These are phyloP conservation scores for Chaetorhynchus papuensis DNA, from an alignment of 2,113 vertebrate species.

Conservation along the genomic window DNA sequence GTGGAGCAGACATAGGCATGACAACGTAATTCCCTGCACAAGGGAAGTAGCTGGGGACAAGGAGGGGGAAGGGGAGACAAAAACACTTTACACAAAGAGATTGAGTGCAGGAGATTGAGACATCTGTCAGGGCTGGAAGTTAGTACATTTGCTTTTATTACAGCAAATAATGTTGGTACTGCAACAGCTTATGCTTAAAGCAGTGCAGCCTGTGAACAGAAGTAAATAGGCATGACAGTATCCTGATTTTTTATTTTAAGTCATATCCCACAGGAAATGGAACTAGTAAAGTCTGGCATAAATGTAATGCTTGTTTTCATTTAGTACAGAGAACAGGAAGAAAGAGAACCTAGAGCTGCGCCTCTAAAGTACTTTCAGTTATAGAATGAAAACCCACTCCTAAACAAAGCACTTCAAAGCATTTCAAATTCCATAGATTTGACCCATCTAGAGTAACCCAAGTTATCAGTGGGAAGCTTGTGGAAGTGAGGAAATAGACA, in stretches of 20 bases:
- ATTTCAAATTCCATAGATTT: background rate
- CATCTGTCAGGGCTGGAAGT: conserved; percentile 48
- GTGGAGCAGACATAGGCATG: conserved; percentile 45
- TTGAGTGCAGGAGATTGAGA: conserved; percentile 48
- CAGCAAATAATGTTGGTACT: conserved; percentile 22
- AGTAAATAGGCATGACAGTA: background rate
- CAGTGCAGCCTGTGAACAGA: conserved; percentile 8
- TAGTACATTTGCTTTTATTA: conserved; percentile 28
- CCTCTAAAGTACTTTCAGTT: background rate
- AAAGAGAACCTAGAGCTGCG: background rate
- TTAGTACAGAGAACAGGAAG: background rate
- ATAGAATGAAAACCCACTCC: background rate
- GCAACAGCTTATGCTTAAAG: conserved; percentile 44
- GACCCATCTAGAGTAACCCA: background rate
- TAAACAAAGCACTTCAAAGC: background rate
- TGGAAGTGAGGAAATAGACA: background rate
- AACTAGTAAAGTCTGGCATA: conserved; percentile 7
- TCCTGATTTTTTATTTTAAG: conserved; percentile 21
- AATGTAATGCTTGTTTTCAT: conserved; percentile 21
- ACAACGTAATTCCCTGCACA: conserved; percentile 33
- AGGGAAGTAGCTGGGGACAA: background rate
- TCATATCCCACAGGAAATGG: conserved; percentile 7
- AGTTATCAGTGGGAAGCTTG: background rate
- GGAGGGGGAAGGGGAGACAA: background rate
- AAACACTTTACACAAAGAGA: conserved; percentile 13